phyloP scores from a whole-genome alignment of 2,113 vertebrate genomes.

The Phyllostomus hastatus region DNA sequence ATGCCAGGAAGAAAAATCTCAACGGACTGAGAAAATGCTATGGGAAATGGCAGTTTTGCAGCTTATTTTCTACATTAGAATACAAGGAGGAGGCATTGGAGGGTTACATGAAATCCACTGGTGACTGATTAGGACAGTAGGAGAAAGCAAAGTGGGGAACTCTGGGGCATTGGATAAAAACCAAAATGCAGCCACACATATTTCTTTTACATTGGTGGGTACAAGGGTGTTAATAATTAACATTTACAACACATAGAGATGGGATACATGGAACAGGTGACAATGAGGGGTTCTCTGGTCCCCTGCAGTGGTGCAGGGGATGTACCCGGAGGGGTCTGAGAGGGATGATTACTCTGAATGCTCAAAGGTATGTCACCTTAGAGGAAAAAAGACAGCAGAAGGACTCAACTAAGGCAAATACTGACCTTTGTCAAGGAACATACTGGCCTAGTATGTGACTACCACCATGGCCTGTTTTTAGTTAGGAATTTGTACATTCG shows the following conservation, averaged over 20 bases:
- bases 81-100: not conserved
- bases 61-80: not conserved
- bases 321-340: not conserved
- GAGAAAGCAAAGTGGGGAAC: not conserved
- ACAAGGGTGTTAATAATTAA: not conserved
- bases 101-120: not conserved
- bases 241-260: not conserved
- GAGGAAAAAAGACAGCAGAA: not conserved
- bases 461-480: not conserved
- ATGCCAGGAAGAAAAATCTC: not conserved
- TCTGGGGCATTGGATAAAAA: not conserved
- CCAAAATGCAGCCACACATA: not conserved
- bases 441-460: not conserved
- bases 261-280: not conserved
- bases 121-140: not conserved
- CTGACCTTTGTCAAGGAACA: not conserved
- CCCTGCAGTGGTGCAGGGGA: too few species aligned
- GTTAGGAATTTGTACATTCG: not conserved
- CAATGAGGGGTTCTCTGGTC: not conserved
- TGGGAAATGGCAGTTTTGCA: not conserved
- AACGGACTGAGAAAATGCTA: not conserved
- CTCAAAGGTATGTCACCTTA: not conserved
- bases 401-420: not conserved
- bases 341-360: not conserved
- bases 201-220: not conserved